A percentile compares a stretch with the other conserved stretches of the same genome.
Evolutionary conservation across 23 tunicate species (phyloP).

Genomic region (Oikopleura vanhoeffeni): DNA sequence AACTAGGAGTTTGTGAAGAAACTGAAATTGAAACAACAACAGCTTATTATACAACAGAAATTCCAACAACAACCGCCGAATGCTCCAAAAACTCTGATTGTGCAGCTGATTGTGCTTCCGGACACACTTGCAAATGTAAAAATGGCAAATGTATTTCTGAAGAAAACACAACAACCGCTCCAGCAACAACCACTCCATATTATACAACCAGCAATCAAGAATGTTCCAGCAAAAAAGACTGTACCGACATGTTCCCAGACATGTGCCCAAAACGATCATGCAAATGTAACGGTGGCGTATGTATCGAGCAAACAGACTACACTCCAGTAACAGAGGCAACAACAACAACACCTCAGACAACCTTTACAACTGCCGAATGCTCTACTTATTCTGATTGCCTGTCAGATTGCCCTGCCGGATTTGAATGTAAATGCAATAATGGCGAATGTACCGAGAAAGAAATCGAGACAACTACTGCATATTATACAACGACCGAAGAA

Average conservation of each 20-base stretch:
- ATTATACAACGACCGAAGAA: not conserved
- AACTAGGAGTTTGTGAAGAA: not conserved
- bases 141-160: not conserved
- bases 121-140: not conserved
- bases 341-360: not conserved
- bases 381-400: not conserved
- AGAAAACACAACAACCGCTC: too few species aligned
- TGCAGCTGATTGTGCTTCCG: too few species aligned
- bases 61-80: not conserved
- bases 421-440: not conserved
- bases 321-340: not conserved
- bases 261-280: constrained; percentile 1
- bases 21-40: not conserved
- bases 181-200: not conserved
- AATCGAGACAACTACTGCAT: not conserved
- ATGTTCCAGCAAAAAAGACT: not conserved
- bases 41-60: not conserved
- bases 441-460: not conserved
- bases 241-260: not conserved
- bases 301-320: not conserved
- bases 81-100: too few species aligned
- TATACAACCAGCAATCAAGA: not conserved
- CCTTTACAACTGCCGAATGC: not conserved
- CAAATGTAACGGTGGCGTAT: not conserved
- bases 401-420: not conserved